Evolutionary conservation across 1,140 invertebrate species (phyloP), one percentile per base, ranked within the genome.

Genomic region (Caenorhabditis inopinata): DNA sequence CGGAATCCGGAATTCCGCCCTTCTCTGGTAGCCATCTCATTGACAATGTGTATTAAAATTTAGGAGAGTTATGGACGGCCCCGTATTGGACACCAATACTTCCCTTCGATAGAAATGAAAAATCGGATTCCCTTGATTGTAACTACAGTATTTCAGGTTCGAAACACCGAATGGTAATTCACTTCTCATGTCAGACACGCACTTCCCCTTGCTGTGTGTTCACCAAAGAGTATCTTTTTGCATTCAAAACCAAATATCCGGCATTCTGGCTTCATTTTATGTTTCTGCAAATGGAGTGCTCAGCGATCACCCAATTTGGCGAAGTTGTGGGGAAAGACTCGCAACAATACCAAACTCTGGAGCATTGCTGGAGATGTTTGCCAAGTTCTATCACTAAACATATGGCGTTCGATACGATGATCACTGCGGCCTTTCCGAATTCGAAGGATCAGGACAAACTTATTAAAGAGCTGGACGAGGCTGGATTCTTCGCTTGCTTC

Each of bases 181-280:
- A 95, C 89, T 96, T 96, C 90, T 92, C 93, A 51, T 96, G 95
- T 90, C 93, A 94, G 87, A 92, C 78, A 29, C 75, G 78, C 9
- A 75, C 48, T 16, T 83, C 82, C 6, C 42, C 53, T 80, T 93
- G 95, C 89, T 97, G 95, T 89, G 91, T 96, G n/a, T 96, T 95
- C 90, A 92, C 92, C 74, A 92, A 92, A 92, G 93, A 51, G 80
- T 83, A 68, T 92, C 93, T 86, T 21, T 96, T 96, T 89, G 93
- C 92, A 1, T 92, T 96, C 91, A 92, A 94, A 85, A 96, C 95
- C 48, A 92, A 93, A 83, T 92, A 94, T 89, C 93, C 95, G 12
- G 91, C 94, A 83, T 92, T 93, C 73, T 97, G 95, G 95, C 94
- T 96, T 81, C 95, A 96, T 91, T 91, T 97, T 18, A 96, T 96